phyloP scores from a whole-genome alignment of 2,888 invertebrate species.

The Conops quadrifasciatus region DNA sequence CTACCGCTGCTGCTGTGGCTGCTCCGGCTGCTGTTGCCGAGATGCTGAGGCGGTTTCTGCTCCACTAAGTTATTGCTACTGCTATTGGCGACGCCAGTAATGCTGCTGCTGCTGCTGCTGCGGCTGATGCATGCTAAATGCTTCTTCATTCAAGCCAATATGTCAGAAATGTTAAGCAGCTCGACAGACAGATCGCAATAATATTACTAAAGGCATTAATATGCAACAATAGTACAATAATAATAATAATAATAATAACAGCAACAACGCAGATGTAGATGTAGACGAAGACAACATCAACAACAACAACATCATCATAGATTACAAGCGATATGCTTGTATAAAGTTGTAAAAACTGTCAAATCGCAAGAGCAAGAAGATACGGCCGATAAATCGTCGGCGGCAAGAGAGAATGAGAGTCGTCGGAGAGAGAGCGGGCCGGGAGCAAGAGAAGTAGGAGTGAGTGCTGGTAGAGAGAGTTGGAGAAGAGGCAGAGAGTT shows the following conservation, averaged over 20 bases:
- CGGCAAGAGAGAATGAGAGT: not conserved
- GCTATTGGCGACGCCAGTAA: not conserved
- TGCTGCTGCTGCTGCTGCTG: not conserved
- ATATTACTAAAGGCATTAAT: constrained; percentile 29
- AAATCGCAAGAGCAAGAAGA: constrained; percentile 21
- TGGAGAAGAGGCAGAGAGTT: no score
- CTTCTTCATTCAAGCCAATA: constrained; percentile 52
- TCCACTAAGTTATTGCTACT: no score
- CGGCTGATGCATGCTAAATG: constrained; percentile 15
- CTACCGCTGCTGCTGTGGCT: not conserved
- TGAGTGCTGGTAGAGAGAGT: no score
- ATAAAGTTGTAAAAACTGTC: constrained; percentile 35
- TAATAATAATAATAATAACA: constrained; percentile 18
- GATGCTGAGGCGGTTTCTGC: no score
- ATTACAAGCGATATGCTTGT: constrained; percentile 34
- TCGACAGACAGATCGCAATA: constrained; percentile 37
- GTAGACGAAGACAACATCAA: not conserved
- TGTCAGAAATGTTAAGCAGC: constrained; percentile 61
- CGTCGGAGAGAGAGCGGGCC: not conserved
- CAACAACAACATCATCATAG: not conserved
- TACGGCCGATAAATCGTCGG: not conserved
- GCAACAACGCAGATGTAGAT: not conserved
- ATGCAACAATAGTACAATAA: constrained; percentile 34
- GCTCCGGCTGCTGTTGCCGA: not conserved
- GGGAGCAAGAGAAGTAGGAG: no score